phyloP scores from a whole-genome alignment of 1,140 invertebrate genomes.

The Bradysia coprophila region DNA sequence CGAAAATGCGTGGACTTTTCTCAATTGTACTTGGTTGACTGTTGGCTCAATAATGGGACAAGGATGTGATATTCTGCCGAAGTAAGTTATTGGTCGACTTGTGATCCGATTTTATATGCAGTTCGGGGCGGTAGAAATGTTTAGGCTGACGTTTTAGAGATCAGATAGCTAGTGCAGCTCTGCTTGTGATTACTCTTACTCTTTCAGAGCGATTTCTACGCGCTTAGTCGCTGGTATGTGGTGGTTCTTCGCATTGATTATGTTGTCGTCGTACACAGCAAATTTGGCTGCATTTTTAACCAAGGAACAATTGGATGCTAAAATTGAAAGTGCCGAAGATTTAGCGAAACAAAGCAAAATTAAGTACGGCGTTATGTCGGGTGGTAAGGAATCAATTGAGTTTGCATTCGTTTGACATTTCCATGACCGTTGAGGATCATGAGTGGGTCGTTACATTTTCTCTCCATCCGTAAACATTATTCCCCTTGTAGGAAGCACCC shows the following conservation, averaged over 20 bases:
- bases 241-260: constrained; percentile 91
- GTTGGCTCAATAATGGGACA: constrained; percentile 63
- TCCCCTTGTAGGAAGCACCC: too few relatives aligned
- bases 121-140: too few relatives aligned
- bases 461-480: too few relatives aligned
- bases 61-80: constrained; percentile 62
- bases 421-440: too few relatives aligned
- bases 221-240: constrained; percentile 68
- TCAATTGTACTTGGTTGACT: constrained; percentile 60
- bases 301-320: constrained; percentile 63
- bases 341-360: constrained; percentile 71
- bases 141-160: too few relatives aligned
- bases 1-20: constrained; percentile 57
- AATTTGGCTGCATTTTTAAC: constrained; percentile 90
- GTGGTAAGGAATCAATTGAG: too few relatives aligned
- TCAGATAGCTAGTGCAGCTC: too few relatives aligned
- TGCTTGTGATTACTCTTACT: too few relatives aligned
- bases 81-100: too few relatives aligned
- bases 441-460: too few relatives aligned
- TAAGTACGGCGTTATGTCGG: constrained; percentile 63
- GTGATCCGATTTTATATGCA: too few relatives aligned
- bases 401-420: too few relatives aligned
- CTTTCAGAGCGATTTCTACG: constrained; percentile 43
- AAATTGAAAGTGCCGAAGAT: constrained; percentile 71
- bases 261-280: constrained; percentile 88